Percentiles rank a stretch among this genome's conserved stretches.
phyloP scores from a whole-genome alignment of 2,113 vertebrate species.

The Tetrao urogallus region DNA sequence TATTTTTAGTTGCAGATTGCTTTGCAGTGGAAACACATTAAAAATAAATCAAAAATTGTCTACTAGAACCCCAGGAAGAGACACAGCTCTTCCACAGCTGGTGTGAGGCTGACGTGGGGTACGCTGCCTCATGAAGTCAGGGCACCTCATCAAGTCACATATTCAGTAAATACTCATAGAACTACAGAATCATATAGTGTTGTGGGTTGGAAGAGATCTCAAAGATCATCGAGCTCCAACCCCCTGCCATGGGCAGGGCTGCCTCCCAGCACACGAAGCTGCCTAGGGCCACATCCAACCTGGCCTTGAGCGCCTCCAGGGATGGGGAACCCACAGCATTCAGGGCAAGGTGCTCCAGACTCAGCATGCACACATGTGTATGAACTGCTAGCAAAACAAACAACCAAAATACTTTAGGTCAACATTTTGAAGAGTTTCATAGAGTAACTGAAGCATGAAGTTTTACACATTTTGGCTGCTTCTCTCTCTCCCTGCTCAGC shows the following conservation, averaged over 20 bases:
- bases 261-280: not conserved
- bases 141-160: not conserved
- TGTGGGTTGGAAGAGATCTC: not conserved
- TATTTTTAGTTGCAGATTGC: not conserved
- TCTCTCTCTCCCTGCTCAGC: not conserved
- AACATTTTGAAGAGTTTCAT: not conserved
- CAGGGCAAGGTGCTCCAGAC: not conserved
- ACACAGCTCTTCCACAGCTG: not conserved
- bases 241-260: not conserved
- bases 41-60: not conserved
- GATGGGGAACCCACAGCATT: not conserved
- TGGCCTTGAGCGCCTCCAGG: not conserved
- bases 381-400: not conserved
- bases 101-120: not conserved
- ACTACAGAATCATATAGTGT: not conserved
- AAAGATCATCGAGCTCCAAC: not conserved
- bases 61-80: not conserved
- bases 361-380: accelerated
- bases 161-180: not conserved
- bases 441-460: not conserved
- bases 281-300: not conserved
- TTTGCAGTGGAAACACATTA: not conserved
- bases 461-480: not conserved
- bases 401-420: not conserved
- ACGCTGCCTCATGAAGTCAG: not conserved